Conservation (phyloP, 2,888 invertebrate species). For the Rotaria sp. region DNA sequence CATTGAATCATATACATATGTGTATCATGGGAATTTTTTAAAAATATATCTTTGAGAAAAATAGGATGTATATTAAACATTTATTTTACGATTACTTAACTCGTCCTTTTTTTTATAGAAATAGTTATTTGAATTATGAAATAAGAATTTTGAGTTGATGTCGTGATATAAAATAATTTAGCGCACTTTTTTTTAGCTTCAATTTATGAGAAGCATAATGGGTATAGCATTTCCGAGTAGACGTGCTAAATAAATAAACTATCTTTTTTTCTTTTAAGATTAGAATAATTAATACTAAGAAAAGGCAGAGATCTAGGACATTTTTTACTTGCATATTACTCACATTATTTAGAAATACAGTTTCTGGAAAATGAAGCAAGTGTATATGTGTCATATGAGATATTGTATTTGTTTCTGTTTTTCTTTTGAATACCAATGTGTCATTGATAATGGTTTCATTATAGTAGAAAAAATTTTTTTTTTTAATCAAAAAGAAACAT, state of each 20-base stretch:
- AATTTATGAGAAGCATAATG: background rate
- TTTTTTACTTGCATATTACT: no score
- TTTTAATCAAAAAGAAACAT: background rate
- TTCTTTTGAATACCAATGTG: background rate
- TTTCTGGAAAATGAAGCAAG: no score
- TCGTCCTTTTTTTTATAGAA: background rate
- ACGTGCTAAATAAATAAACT: background rate
- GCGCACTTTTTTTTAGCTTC: background rate
- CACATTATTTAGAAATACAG: no score
- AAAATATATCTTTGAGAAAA: background rate
- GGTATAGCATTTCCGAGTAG: background rate
- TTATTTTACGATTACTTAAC: background rate
- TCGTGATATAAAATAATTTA: background rate
- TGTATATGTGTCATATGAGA: no score
- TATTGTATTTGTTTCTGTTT: no score
- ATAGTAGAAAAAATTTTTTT: no score
- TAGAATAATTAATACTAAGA: background rate
- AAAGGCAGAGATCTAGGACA: background rate
- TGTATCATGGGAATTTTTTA: background rate
- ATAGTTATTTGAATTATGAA: background rate
- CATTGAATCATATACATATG: background rate
- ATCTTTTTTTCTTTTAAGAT: background rate
- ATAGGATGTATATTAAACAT: background rate
- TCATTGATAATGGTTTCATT: background rate
- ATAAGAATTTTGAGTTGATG: background rate